A percentile compares a stretch with the other conserved stretches of the same genome.
Evolutionary conservation across 2,113 vertebrate genomes (phyloP).

Genomic region (cat (Felis catus)): F.catus_Fca126_mat1.0 CM031411.1:85162001-85162500

Average conservation of each 20-base stretch:
- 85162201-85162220: background rate
- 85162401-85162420: background rate
- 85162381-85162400: background rate
- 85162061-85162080: background rate
- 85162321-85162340: background rate
- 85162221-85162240: background rate
- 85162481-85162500: background rate
- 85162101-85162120: slow-evolving; percentile 23
- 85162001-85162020: background rate
- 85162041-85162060: background rate
- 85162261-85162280: background rate
- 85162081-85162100: background rate
- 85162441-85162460: background rate
- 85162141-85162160: background rate
- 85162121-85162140: background rate
- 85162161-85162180: background rate
- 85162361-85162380: background rate
- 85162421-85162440: background rate
- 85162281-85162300: background rate
- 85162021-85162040: background rate
- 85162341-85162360: background rate
- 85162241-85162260: background rate
- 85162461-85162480: background rate
- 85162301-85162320: background rate
- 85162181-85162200: background rate